Evolutionary conservation across 2,888 invertebrate species (phyloP).

Genomic region (Morinoia aosen): DNA sequence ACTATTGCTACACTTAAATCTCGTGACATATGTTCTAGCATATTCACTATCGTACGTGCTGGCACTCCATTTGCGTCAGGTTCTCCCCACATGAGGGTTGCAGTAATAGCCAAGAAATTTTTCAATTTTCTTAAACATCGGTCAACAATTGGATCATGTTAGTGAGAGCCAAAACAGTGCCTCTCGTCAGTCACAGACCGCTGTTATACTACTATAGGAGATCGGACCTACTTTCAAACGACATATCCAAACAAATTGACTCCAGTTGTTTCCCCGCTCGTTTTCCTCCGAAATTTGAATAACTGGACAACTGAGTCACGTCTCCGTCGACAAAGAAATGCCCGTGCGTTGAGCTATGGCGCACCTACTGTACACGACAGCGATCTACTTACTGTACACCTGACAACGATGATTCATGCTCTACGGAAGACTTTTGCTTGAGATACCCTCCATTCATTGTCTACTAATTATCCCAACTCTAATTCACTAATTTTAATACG

Average conservation of each 20-base stretch:
- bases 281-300: not conserved
- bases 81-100: not conserved
- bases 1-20: too few species aligned
- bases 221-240: not conserved
- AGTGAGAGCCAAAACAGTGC: too few species aligned
- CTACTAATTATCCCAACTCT: not conserved
- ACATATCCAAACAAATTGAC: not conserved
- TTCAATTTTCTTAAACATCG: not conserved
- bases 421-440: not conserved
- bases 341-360: not conserved
- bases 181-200: too few species aligned
- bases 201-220: not conserved
- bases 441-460: not conserved
- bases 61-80: not conserved
- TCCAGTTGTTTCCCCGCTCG: not conserved
- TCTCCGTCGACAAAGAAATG: not conserved
- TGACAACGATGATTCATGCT: not conserved
- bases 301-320: not conserved
- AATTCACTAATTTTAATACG: not conserved
- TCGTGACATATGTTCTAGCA: not conserved
- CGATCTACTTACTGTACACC: not conserved
- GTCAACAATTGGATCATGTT: not conserved
- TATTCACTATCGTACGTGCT: not conserved
- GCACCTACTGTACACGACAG: not conserved
- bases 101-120: not conserved